A percentile compares a stretch with the other conserved stretches of the same genome.
These are phyloP conservation scores for Augiades crinisus DNA, from an alignment of 2,888 invertebrate species.

Conservation along the genomic window DNA sequence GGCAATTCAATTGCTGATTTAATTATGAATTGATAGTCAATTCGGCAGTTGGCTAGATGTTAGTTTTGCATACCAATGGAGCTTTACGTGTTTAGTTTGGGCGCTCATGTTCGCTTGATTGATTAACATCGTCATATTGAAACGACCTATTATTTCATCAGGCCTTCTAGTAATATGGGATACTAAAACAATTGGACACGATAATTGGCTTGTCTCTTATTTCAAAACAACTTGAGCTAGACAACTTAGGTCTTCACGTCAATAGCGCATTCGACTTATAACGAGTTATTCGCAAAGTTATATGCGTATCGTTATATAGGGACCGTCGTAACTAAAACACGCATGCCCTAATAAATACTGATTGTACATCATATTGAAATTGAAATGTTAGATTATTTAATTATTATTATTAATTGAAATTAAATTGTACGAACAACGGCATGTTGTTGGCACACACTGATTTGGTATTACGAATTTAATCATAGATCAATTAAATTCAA, in stretches of 20 bases:
- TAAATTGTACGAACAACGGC: no score
- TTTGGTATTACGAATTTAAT: no score
- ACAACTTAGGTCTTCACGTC: neutral
- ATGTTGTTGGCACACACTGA: no score
- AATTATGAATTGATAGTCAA: neutral
- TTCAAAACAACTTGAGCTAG: neutral
- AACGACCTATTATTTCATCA: neutral
- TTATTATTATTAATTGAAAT: no score
- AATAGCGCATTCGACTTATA: neutral
- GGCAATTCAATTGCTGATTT: neutral
- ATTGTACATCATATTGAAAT: slow-evolving; percentile 1
- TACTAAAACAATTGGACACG: neutral
- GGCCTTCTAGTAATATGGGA: neutral
- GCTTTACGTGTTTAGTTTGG: neutral
- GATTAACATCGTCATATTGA: slow-evolving; percentile 1
- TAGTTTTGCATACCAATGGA: neutral
- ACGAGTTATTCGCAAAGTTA: slow-evolving; percentile 4
- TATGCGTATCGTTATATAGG: no score
- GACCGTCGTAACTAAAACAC: no score
- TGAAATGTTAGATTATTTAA: neutral
- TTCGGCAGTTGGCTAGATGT: neutral
- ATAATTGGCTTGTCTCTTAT: neutral
- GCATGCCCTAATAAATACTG: slow-evolving; percentile 11
- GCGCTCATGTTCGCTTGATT: neutral
- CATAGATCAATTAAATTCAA: no score